Conservation (phyloP, 2,113 vertebrate species). For the Ammospiza caudacuta region DNA sequence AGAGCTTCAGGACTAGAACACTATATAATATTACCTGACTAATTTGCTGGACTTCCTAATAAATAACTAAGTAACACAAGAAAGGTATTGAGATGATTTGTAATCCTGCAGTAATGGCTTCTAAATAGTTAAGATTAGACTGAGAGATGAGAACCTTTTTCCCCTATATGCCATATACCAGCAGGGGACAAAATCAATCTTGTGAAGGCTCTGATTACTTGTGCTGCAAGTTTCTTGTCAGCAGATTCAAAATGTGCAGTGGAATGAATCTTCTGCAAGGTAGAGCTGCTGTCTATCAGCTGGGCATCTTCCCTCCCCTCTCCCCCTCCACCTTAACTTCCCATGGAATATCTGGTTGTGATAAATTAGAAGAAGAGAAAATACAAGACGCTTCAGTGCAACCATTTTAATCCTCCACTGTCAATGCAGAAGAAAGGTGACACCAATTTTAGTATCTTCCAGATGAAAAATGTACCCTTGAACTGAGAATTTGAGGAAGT, state of each 20-base stretch:
- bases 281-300: conserved; percentile 75
- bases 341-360: conserved; percentile 69
- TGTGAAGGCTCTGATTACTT: conserved; percentile 78
- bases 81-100: conserved; percentile 75
- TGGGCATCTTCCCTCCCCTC: conserved; percentile 65
- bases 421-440: conserved; percentile 67
- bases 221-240: conserved; percentile 81
- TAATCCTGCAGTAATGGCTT: conserved; percentile 75
- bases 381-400: conserved; percentile 67
- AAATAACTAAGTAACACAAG: conserved; percentile 59
- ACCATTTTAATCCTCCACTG: conserved; percentile 74
- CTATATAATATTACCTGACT: conserved; percentile 33
- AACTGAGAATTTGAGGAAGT: conserved; percentile 32
- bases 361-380: conserved; percentile 73
- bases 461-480: conserved; percentile 65
- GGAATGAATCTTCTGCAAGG: conserved; percentile 80
- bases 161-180: conserved; percentile 72
- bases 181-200: conserved; percentile 82
- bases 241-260: conserved; percentile 80
- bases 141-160: conserved; percentile 76
- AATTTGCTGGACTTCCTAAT: conserved; percentile 54
- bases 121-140: conserved; percentile 81
- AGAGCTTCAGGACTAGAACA: background rate
- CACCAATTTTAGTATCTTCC: conserved; percentile 46
- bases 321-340: conserved; percentile 65